Conservation (phyloP, 2,888 invertebrate genomes). For the Dusona sp. region DNA sequence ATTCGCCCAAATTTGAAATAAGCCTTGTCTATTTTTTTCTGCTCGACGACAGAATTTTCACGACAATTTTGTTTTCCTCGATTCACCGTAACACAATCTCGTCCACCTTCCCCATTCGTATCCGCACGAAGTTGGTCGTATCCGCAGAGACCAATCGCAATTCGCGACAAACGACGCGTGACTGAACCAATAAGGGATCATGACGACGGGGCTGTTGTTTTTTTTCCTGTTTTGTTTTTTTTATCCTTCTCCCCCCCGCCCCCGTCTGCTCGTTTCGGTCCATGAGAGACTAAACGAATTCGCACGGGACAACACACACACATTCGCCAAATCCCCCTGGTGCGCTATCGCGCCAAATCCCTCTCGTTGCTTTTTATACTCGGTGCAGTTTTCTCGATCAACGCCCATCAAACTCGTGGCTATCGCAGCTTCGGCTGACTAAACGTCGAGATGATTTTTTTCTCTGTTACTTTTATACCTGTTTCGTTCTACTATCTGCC, state of each 20-base stretch:
- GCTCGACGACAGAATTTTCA: neutral
- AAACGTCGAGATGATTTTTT: conserved; percentile 62
- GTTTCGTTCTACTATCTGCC: neutral
- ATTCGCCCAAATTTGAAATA: neutral
- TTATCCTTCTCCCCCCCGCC: neutral
- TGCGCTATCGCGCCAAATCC: conserved; percentile 45
- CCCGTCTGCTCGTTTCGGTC: conserved; percentile 1
- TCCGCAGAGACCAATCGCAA: conserved; percentile 73
- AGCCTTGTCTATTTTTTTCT: neutral
- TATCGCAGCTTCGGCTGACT: conserved; percentile 56
- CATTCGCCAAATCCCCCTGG: conserved; percentile 1
- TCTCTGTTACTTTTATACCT: neutral
- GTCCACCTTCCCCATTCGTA: neutral
- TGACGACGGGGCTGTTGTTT: conserved; percentile 50
- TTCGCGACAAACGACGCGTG: conserved; percentile 77
- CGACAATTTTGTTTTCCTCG: neutral
- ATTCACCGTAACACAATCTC: neutral
- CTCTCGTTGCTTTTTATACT: conserved; percentile 5
- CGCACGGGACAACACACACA: conserved; percentile 5
- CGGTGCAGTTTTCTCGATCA: conserved; percentile 31
- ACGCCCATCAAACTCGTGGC: conserved; percentile 30
- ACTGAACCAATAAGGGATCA: conserved; percentile 79
- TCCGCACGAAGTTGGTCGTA: conserved; percentile 8
- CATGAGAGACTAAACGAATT: conserved; percentile 40
- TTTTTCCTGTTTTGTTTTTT: conserved; percentile 25